These are phyloP conservation scores for Saccostrea glomerata DNA, from an alignment of 1,140 invertebrate genomes.

Conservation along the genomic window DNA sequence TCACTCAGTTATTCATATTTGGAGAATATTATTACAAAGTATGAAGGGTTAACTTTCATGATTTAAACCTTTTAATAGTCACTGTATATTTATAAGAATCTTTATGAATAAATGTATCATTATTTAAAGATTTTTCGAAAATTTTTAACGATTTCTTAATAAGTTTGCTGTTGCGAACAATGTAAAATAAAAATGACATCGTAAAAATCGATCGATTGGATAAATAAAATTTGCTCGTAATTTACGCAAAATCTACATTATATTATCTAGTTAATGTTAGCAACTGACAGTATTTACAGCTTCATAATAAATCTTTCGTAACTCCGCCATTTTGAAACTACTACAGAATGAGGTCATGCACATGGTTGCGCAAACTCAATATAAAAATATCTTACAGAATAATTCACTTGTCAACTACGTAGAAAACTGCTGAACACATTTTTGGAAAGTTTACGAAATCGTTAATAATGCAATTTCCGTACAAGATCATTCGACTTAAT, in stretches of 20 bases:
- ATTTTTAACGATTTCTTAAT: too few relatives aligned
- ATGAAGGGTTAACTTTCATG: neutral
- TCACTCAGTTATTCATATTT: neutral
- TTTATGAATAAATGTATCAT: neutral
- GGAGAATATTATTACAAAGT: neutral
- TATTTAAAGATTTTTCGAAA: neutral
- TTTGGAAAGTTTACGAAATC: neutral
- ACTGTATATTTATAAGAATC: neutral
- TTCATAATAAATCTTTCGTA: too few relatives aligned
- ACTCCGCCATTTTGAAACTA: neutral
- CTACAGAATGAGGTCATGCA: constrained; percentile 26
- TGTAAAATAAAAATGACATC: too few relatives aligned
- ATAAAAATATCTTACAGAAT: neutral
- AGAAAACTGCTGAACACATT: neutral
- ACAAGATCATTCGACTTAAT: too few relatives aligned
- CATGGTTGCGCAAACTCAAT: constrained; percentile 23
- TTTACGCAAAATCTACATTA: too few relatives aligned
- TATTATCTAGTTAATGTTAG: too few relatives aligned
- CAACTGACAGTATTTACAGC: too few relatives aligned
- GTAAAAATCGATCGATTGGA: too few relatives aligned
- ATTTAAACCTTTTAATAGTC: neutral
- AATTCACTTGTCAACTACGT: neutral
- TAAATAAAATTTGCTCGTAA: too few relatives aligned
- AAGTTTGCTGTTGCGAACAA: too few relatives aligned
- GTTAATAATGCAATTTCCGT: neutral